These are phyloP conservation scores for Odontomyia ornata DNA, from an alignment of 2,888 invertebrate genomes.

Conservation along the genomic window DNA sequence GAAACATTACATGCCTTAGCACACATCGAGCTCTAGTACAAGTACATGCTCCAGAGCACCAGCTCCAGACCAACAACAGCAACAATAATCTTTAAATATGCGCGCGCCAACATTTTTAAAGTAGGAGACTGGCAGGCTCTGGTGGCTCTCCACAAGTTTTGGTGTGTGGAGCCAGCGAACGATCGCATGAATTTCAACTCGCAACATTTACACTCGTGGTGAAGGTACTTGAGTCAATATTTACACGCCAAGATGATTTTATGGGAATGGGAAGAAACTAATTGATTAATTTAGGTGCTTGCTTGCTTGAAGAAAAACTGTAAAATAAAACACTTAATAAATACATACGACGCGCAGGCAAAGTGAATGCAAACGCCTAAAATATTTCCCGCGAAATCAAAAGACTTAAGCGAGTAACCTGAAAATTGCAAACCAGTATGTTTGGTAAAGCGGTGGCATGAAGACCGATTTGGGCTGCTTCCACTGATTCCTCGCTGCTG, in stretches of 20 bases:
- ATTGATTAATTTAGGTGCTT: slow-evolving; percentile 33
- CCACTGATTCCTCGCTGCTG: not conserved
- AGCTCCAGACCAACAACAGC: not conserved
- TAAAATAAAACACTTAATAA: slow-evolving; percentile 23
- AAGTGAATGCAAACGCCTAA: slow-evolving; percentile 7
- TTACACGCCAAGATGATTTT: slow-evolving; percentile 36
- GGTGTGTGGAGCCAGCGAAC: not conserved
- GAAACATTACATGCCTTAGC: slow-evolving; percentile 43
- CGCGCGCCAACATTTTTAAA: slow-evolving; percentile 12
- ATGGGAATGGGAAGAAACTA: slow-evolving; percentile 39
- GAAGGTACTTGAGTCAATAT: slow-evolving; percentile 21
- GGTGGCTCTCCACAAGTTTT: slow-evolving; percentile 4
- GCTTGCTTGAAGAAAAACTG: slow-evolving; percentile 5
- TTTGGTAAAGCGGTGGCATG: not conserved
- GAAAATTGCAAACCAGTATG: slow-evolving; percentile 41
- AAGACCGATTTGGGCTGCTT: slow-evolving; percentile 19
- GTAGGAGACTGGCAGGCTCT: slow-evolving; percentile 18
- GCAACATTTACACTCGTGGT: slow-evolving; percentile 5
- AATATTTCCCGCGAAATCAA: slow-evolving; percentile 38
- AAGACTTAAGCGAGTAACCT: slow-evolving; percentile 48
- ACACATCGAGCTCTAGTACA: slow-evolving; percentile 29
- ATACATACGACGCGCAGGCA: not conserved
- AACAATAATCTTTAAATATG: slow-evolving; percentile 24
- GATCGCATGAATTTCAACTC: not conserved
- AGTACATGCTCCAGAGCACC: slow-evolving; percentile 19